Evolutionary conservation across 2,888 invertebrate genomes (phyloP).

Genomic region (Diaphora mendica): DNA sequence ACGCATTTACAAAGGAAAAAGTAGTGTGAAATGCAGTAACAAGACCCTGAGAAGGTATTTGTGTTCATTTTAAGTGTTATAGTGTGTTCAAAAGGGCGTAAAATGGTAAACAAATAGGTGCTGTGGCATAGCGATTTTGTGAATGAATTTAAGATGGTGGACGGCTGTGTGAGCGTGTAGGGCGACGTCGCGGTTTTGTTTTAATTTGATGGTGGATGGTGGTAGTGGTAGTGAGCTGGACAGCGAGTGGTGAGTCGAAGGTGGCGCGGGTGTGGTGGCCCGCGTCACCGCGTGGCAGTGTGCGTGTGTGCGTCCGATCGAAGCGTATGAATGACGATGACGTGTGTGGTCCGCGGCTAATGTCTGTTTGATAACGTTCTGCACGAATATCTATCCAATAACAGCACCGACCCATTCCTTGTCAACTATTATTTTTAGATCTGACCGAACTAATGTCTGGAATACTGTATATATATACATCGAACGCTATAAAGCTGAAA

Average conservation of each 20-base stretch:
- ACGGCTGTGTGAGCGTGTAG: conserved; percentile 70
- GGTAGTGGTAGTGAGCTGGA: conserved; percentile 29
- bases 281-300: conserved; percentile 55
- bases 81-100: conserved; percentile 64
- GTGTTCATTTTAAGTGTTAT: conserved; percentile 46
- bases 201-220: conserved; percentile 53
- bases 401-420: conserved; percentile 47
- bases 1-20: conserved; percentile 54
- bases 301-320: conserved; percentile 80
- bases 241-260: conserved; percentile 20
- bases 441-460: conserved; percentile 35
- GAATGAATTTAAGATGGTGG: conserved; percentile 87
- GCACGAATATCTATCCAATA: conserved; percentile 58
- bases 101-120: conserved; percentile 82
- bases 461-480: neutral
- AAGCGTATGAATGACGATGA: conserved; percentile 83
- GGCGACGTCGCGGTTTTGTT: conserved; percentile 60
- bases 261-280: conserved; percentile 58
- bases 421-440: conserved; percentile 80
- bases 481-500: neutral
- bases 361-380: conserved; percentile 76
- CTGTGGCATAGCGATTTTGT: conserved; percentile 81
- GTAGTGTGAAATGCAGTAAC: conserved; percentile 55
- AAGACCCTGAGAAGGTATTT: conserved; percentile 41
- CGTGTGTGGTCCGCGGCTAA: conserved; percentile 74